Evolutionary conservation across 2,797 vertebrate species (phyloP).

Genomic region (Geotrypetes seraphini): DNA sequence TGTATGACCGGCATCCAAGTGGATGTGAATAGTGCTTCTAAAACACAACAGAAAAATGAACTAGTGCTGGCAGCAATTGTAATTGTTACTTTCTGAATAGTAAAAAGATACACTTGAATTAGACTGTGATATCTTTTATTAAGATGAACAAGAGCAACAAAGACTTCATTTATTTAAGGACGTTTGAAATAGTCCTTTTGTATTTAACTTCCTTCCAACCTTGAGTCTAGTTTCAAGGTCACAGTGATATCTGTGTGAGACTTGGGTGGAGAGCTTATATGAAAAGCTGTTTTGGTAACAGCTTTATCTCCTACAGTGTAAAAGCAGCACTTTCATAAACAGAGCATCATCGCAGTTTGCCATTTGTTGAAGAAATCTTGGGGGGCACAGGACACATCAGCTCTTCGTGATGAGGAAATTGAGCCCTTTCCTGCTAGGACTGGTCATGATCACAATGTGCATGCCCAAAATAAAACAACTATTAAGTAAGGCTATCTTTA

Average conservation of each 20-base stretch:
- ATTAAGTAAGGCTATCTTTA: conserved; percentile 23
- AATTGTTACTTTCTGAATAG: too few species aligned
- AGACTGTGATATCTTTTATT: too few species aligned
- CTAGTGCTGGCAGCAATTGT: too few species aligned
- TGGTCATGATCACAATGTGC: conserved; percentile 26
- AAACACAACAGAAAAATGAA: too few species aligned
- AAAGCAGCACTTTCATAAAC: conserved; percentile 40
- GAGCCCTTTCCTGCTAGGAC: conserved; percentile 44
- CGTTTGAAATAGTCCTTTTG: too few species aligned
- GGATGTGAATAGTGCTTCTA: too few species aligned
- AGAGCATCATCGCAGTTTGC: conserved; percentile 49
- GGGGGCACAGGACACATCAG: conserved; percentile 15
- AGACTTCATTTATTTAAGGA: too few species aligned
- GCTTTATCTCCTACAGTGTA: not conserved
- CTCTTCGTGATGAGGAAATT: conserved; percentile 20
- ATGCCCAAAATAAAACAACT: conserved; percentile 46
- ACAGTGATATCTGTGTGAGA: conserved; percentile 3
- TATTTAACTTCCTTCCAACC: not conserved
- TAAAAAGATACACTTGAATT: too few species aligned
- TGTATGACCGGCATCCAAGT: too few species aligned
- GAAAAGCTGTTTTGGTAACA: conserved; percentile 26
- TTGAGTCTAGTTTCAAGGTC: conserved; percentile 14
- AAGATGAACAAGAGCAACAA: too few species aligned
- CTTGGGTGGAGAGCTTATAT: conserved; percentile 5
- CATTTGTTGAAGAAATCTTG: conserved; percentile 45